Conservation (phyloP, 2,113 vertebrate species). For the Chelonoidis abingdonii region DNA sequence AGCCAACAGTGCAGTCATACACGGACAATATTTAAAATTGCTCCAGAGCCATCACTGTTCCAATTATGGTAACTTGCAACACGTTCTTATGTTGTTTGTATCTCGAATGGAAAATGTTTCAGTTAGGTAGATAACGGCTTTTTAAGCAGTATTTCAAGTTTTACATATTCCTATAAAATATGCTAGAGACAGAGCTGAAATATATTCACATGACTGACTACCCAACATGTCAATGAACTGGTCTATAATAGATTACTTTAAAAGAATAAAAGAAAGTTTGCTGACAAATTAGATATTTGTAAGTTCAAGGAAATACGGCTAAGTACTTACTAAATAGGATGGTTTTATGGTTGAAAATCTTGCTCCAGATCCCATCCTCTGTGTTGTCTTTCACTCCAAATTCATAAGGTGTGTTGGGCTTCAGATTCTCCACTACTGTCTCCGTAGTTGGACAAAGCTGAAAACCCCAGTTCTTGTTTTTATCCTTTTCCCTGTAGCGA, state of each 20-base stretch:
- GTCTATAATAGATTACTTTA: neutral
- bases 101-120: neutral
- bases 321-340: slow-evolving; percentile 83
- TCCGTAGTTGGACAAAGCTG: slow-evolving; percentile 93
- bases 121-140: neutral
- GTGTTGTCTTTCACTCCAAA: slow-evolving; percentile 91
- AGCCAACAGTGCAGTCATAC: neutral
- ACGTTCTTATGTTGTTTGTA: neutral
- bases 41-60: neutral
- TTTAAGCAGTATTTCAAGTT: neutral
- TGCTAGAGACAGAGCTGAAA: neutral
- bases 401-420: slow-evolving; percentile 91
- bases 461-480: slow-evolving; percentile 93
- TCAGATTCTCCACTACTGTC: slow-evolving; percentile 92
- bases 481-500: slow-evolving; percentile 93
- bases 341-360: slow-evolving; percentile 87
- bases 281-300: neutral
- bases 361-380: slow-evolving; percentile 90
- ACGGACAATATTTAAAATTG: accelerated
- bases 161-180: neutral
- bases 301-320: neutral
- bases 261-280: neutral
- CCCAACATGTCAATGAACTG: neutral
- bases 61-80: neutral
- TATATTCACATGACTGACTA: neutral